A percentile compares a stretch with the other conserved stretches of the same genome.
Evolutionary conservation across 2,888 invertebrate species (phyloP).

Genomic region (Micoletzkya japonica): DNA sequence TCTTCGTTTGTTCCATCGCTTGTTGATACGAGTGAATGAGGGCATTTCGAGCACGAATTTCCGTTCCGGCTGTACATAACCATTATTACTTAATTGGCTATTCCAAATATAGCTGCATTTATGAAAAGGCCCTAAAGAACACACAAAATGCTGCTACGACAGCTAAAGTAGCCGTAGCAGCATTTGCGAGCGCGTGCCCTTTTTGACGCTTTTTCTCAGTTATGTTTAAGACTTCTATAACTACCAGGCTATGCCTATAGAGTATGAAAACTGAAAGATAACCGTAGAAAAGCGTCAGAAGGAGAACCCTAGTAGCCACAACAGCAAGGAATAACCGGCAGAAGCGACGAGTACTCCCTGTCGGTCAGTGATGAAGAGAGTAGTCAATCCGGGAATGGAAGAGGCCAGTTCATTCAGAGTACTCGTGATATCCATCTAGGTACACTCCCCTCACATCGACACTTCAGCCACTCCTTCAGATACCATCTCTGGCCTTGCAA

Average conservation of each 20-base stretch:
- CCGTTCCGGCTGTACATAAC: conserved; percentile 10
- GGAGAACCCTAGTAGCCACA: background rate
- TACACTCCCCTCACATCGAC: too few relatives aligned
- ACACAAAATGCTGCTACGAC: too few relatives aligned
- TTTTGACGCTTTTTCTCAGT: too few relatives aligned
- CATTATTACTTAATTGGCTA: background rate
- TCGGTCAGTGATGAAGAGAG: conserved; percentile 43
- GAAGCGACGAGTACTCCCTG: conserved; percentile 26
- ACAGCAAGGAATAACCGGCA: conserved; percentile 5
- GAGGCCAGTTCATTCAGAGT: too few relatives aligned
- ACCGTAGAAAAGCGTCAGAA: background rate
- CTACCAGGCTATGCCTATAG: background rate
- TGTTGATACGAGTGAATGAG: conserved; percentile 25
- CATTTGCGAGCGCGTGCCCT: too few relatives aligned
- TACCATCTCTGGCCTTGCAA: too few relatives aligned
- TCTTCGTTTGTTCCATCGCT: conserved; percentile 19
- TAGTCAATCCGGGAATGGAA: conserved; percentile 34
- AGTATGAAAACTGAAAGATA: background rate
- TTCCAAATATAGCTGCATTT: background rate
- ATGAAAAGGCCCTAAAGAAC: too few relatives aligned
- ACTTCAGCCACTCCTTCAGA: too few relatives aligned
- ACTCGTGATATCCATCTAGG: too few relatives aligned
- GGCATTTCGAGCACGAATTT: conserved; percentile 14
- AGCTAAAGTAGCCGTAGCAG: too few relatives aligned
- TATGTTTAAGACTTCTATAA: background rate